Evolutionary conservation across 1,140 invertebrate species (phyloP).

Genomic region (Tribolium madens): DNA sequence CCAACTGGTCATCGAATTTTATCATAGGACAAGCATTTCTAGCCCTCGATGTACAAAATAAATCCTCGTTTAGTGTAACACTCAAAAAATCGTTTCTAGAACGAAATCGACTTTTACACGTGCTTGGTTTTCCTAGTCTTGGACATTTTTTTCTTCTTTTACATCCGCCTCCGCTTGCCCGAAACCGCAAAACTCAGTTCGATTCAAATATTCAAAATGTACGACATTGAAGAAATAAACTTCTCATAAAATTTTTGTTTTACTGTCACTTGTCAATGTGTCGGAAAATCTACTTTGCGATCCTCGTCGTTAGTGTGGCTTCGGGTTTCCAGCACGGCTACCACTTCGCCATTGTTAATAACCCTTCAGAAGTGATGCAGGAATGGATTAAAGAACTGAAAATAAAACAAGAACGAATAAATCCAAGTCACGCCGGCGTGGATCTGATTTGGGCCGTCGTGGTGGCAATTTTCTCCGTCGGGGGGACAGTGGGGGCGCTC

Average conservation of each 20-base stretch:
- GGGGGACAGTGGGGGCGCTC: neutral
- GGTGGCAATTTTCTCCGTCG: neutral
- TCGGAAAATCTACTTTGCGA: neutral
- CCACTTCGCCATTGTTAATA: neutral
- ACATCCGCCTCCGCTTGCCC: neutral
- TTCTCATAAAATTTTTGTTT: too few species aligned
- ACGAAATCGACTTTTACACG: neutral
- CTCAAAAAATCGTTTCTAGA: neutral
- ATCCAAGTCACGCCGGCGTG: too few species aligned
- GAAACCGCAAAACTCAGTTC: neutral
- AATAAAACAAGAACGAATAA: neutral
- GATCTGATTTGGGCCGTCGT: neutral
- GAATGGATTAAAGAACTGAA: neutral
- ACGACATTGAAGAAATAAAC: neutral
- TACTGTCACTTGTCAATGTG: too few species aligned
- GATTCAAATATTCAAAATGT: neutral
- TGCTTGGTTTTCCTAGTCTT: neutral
- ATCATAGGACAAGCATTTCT: too few species aligned
- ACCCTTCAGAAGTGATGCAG: neutral
- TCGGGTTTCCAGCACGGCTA: neutral
- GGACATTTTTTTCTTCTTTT: neutral
- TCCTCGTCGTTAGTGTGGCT: neutral
- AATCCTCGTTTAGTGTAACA: neutral
- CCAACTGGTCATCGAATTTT: too few species aligned
- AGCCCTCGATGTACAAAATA: too few species aligned